phyloP scores from a whole-genome alignment of 92 coral and sea anemone genomes.

The Parazoanthus swiftii region DNA sequence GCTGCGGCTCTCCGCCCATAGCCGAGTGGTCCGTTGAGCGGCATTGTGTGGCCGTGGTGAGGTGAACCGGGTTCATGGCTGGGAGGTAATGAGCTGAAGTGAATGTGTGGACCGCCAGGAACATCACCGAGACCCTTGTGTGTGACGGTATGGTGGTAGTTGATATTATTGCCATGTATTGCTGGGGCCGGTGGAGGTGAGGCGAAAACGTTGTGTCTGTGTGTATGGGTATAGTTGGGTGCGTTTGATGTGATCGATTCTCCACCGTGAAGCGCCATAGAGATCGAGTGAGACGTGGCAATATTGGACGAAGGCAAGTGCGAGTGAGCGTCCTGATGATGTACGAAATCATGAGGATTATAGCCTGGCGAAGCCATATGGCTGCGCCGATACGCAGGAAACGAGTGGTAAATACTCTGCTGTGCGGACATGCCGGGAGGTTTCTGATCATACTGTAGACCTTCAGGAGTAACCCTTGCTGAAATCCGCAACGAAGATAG shows the following conservation, averaged over 20 bases:
- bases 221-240: slow-evolving; percentile 70
- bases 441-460: slow-evolving; percentile 85
- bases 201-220: slow-evolving; percentile 79
- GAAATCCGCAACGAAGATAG: slow-evolving; percentile 84
- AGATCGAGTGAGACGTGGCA: slow-evolving; percentile 72
- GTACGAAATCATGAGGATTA: slow-evolving; percentile 84
- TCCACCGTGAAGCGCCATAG: slow-evolving; percentile 67
- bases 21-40: slow-evolving; percentile 69
- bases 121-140: slow-evolving; percentile 82
- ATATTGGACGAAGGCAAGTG: slow-evolving; percentile 80
- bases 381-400: slow-evolving; percentile 79
- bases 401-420: slow-evolving; percentile 93
- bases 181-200: slow-evolving; percentile 76
- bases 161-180: slow-evolving; percentile 83
- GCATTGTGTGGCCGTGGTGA: slow-evolving; percentile 86
- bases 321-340: slow-evolving; percentile 74
- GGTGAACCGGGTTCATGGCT: slow-evolving; percentile 78
- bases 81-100: slow-evolving; percentile 76
- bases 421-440: slow-evolving; percentile 86
- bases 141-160: slow-evolving; percentile 85
- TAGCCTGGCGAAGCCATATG: slow-evolving; percentile 82
- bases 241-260: slow-evolving; percentile 83
- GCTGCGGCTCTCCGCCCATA: slow-evolving; percentile 65
- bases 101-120: slow-evolving; percentile 66
- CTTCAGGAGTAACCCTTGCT: slow-evolving; percentile 77